Base-by-base conservation (phyloP, 2,113 vertebrate genomes). In the Pangasianodon gigas region DNA sequence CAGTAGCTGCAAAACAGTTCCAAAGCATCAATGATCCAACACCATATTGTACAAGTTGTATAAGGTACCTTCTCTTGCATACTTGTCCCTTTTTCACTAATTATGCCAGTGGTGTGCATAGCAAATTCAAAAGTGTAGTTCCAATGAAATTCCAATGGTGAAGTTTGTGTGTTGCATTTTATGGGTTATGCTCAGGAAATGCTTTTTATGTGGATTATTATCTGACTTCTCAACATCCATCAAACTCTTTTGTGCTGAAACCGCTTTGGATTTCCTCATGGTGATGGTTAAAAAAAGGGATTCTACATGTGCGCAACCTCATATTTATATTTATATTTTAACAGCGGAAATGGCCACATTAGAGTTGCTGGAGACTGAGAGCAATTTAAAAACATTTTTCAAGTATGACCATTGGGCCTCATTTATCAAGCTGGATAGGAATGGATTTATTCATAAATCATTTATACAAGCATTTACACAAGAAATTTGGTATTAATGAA, bases 391-490 rank as follows among this genome's bases (percentile, higher is more conserved):
- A 80, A 18, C 6, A 32, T 82, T 54, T 82, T 54, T 18, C 29
- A 54, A 82, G 29, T 82, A 82, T 82, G 24, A 82, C 24, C 6
- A 51, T 52, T 51, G 51, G 5, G n/a, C 2, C n/a, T 32, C 79
- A 82, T 82, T 82, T 54, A 82, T 82, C 51, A 82, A 32, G 24
- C 44, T 51, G 44, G 11, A n/a, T n/a, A 51, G 77, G 26, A 80
- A 82, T 82, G 29, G 79, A 82, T 82, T 80, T 80, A 79, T 80
- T 80, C 79, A 82, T 82, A 82, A 82, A 54, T 32, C 51, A 54
- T 54, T 82, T 0, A 82, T 82, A n/a, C 8, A 9, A 32, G 51
- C 14, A 32, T 32, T 82, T 32, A 32, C 29, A 82, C 51, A 82
- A 80, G 14, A 32, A 54, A 54, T 52, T 54, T 32, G 79, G 29